phyloP scores from a whole-genome alignment of 2,113 vertebrate species.

The Gambusia holbrooki region DNA sequence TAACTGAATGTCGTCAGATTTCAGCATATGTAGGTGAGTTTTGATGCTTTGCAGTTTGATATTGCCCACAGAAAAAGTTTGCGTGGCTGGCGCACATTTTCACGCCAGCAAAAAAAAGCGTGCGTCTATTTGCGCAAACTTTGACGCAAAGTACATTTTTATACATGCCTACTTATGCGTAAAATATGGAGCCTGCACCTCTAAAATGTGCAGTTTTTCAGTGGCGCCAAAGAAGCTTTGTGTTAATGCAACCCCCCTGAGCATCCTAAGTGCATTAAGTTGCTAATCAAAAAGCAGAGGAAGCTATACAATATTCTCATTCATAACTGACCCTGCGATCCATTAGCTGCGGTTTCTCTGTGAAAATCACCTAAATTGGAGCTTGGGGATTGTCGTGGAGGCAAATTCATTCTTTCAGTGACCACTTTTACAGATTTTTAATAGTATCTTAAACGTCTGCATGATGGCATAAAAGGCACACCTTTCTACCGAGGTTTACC shows the following conservation, averaged over 20 bases:
- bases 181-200: neutral
- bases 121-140: too few species aligned
- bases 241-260: neutral
- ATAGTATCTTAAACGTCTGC: neutral
- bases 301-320: constrained; percentile 7
- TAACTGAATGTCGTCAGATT: too few species aligned
- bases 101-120: too few species aligned
- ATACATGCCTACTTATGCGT: too few species aligned
- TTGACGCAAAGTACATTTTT: too few species aligned
- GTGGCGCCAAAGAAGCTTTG: neutral
- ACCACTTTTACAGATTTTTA: neutral
- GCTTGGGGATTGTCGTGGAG: neutral
- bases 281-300: constrained; percentile 10
- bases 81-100: too few species aligned
- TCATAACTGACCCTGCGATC: constrained; percentile 23
- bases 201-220: constrained; percentile 7
- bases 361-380: constrained; percentile 8
- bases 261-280: constrained; percentile 3
- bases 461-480: neutral
- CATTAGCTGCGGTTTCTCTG: neutral
- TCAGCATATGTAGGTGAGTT: too few species aligned
- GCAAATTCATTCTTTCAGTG: neutral
- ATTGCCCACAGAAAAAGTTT: too few species aligned
- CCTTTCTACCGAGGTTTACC: neutral
- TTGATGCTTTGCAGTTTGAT: too few species aligned